Conservation (phyloP, 2,113 vertebrate genomes). For the Haemorhous mexicanus region DNA sequence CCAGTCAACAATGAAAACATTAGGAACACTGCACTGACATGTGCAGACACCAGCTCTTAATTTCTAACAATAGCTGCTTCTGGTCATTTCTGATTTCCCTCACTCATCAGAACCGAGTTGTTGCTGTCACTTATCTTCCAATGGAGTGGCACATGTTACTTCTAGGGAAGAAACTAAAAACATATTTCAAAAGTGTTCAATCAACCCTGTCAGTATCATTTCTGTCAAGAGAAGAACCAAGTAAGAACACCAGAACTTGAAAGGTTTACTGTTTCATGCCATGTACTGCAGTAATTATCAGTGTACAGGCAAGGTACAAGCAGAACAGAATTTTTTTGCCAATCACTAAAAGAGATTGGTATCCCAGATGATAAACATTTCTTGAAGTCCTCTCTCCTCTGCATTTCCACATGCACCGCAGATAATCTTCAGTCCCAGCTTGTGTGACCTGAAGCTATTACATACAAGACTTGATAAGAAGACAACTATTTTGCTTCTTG, state of each 20-base stretch:
- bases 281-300: background rate
- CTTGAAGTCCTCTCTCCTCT: background rate
- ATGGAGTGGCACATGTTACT: background rate
- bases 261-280: background rate
- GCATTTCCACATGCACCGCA: background rate
- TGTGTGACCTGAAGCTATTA: background rate
- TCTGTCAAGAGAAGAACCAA: background rate
- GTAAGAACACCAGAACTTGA: background rate
- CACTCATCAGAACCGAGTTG: background rate
- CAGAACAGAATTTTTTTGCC: background rate
- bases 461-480: background rate
- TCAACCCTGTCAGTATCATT: background rate
- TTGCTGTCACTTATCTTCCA: background rate
- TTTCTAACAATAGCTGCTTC: background rate
- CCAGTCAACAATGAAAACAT: background rate
- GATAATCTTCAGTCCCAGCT: background rate
- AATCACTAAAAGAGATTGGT: background rate
- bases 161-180: background rate
- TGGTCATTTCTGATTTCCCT: background rate
- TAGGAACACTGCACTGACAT: background rate
- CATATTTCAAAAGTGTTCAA: background rate
- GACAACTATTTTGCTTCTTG: background rate
- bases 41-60: background rate
- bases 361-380: background rate
- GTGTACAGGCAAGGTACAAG: background rate